phyloP scores from a whole-genome alignment of 2,797 vertebrate species.

The Enteromius trimaculatus region DNA sequence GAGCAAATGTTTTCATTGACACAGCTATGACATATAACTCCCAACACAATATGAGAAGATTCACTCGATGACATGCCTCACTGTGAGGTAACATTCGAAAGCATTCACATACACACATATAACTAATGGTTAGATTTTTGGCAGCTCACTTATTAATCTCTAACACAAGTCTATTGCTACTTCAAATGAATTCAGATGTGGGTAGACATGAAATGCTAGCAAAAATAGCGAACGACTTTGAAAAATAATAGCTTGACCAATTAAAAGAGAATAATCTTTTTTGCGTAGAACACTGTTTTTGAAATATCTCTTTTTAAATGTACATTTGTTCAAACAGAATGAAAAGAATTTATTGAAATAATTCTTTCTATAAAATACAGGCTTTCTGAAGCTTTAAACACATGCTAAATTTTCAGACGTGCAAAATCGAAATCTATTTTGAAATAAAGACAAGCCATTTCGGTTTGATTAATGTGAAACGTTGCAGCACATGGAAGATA shows the following conservation, averaged over 20 bases:
- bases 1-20: slow-evolving; percentile 15
- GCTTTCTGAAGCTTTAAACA: slow-evolving; percentile 17
- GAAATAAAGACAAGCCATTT: slow-evolving; percentile 31
- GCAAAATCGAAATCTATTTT: slow-evolving; percentile 30
- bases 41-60: slow-evolving; percentile 36
- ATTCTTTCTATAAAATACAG: neutral
- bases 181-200: slow-evolving; percentile 19
- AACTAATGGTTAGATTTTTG: neutral
- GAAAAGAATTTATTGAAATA: slow-evolving; percentile 17
- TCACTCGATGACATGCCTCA: slow-evolving; percentile 55
- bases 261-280: slow-evolving; percentile 4
- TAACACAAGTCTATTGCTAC: neutral
- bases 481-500: neutral
- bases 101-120: slow-evolving; percentile 41
- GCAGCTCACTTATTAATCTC: slow-evolving; percentile 14
- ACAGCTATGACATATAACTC: neutral
- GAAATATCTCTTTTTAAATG: neutral
- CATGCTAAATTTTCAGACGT: slow-evolving; percentile 43
- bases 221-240: neutral
- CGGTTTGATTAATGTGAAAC: neutral
- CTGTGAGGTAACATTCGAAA: slow-evolving; percentile 60
- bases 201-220: slow-evolving; percentile 2
- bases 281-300: neutral
- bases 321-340: slow-evolving; percentile 18
- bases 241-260: slow-evolving; percentile 21